Base-by-base conservation (phyloP, 2,797 vertebrate genomes). In the Hoplostethus atlanticus region DNA sequence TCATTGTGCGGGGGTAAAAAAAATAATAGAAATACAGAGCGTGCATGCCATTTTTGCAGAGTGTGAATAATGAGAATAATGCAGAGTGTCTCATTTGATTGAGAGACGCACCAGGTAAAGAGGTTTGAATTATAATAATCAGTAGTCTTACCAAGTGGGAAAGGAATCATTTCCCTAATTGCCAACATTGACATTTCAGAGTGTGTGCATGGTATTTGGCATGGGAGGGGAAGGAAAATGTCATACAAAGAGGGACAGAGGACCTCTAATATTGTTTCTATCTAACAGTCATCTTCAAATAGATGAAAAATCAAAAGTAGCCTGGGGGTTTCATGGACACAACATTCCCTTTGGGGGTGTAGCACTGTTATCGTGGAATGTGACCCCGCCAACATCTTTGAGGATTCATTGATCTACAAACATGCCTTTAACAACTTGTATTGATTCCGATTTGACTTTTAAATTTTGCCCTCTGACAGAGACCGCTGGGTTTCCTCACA, bases 361-460 rank as follows among this genome's bases (percentile, higher is more conserved):
- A 16, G 65, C 17, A 66, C 52, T 58, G 16, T 58, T 80, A 63
- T 70, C 77, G 64, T 48, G 38, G 52, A 71, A 50, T 36, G 54
- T 67, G 68, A 69, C 67, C 71, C 69, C 68, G 59, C 72, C 47
- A 0, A 34, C 47, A 47, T 68, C 77, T 90, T 85, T 80, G 68
- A 85, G 65, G 74, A 85, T 77, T 75, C 74, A 83, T 75, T 68
- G 64, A 90, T 92, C 81, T 74, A 90, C 83, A 92, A 91, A 89
- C 85, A 85, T 77, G 81, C 80, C 84, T 90, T 91, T 78, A 87
- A 89, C 90, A 81, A 68, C 77, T 81, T 57, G 53, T 79, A 93
- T 93, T 86, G 92, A 94, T 93, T 91, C 85, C 64, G 68, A 91
- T 94, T 94, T 91, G 89, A 92, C 90, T 91, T 94, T 93, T 79